Evolutionary conservation across 2,888 invertebrate species (phyloP), one percentile per base, ranked within the genome.

Genomic region (Syritta pipiens): DNA sequence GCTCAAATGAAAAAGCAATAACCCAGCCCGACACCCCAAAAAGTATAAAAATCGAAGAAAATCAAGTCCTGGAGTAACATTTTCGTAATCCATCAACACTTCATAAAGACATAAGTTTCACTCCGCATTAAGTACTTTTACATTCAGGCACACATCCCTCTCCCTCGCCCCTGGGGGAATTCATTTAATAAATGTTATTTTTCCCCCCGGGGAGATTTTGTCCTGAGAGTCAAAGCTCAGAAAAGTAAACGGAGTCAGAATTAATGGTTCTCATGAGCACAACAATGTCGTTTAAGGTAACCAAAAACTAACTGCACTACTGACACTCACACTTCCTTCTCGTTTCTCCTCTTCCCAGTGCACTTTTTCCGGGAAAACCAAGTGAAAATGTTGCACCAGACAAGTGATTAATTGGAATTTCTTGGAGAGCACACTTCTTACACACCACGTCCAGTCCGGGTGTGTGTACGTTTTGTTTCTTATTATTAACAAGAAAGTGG

Each of bases 401-500:
- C 77, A 77, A 77, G 59, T 77, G 77, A 77, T 77, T 71, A 77
- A 77, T 77, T 77, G 71, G 71, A 71, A 63, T 77, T 77, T 77
- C 49, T 53, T 32, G 14, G 19, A n/a, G n/a, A 71, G 44, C 49
- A 44, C 22, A 71, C 63, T 53, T 55, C 53, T 62, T 46, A n/a
- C 37, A 37, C 7, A 17, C 37, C 17, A 17, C 37, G 17, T 37
- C n/a, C n/a, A n/a, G n/a, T 37, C 37, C 37, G 19, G 37, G 17
- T 37, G 37, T 40, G 30, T 42, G n/a, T 30, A 46, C 40, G 32
- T 24, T 57, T 62, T 71, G 57, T 77, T 77, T 59, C 65, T 44
- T 46, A 71, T 71, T 77, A 71, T 65, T 71, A 59, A 77, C 77
- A 63, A 24, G 49, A 22, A 69, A 57, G 22, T 57, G 53, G n/a